Base-by-base conservation (phyloP, 2,888 invertebrate species). In the Acanthosoma haemorrhoidale region DNA sequence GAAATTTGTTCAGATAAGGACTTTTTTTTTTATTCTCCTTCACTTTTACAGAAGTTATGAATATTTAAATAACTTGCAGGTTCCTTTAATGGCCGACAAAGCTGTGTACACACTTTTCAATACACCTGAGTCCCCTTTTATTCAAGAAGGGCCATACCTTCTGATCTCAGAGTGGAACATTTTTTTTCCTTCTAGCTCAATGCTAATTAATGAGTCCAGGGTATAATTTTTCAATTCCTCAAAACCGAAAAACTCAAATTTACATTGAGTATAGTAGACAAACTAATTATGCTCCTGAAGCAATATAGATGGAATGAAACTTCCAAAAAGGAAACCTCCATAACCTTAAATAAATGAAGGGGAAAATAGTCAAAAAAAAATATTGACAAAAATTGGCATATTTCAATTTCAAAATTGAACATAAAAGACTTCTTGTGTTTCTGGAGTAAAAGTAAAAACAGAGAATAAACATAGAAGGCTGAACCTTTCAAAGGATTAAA, bases 71-170 rank as follows among this genome's bases (percentile, higher is more conserved):
- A 34, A 39, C 25, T 63, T 36, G 21, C 36, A 36, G 25, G 38
- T 63, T 16, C 38, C 63, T 39, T 38, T 38, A 61, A 61, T 63
- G 63, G 18, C 15, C 9, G n/a, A 39, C 63, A 63, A 63, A 36
- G 15, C 39, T 1, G 63, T 38, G 63, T 39, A 63, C 39, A 63
- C 63, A 39, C n/a, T 63, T 63, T n/a, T 21, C 13, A 38, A 32
- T 6, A 39, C 63, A 63, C 39, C 39, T 39, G 39, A 38, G 63
- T 25, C 61, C 36, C 15, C 18, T 61, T 21, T 38, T 63, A 63
- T 29, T 59, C 34, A n/a, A 16, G 32, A 21, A n/a, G 57, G 18
- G 16, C 9, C 9, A 41, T 6, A 6, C 16, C 16, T 13, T 11
- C 16, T 21, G 43, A 13, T 11, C 11, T 9, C 8, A 6, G n/a